phyloP scores from a whole-genome alignment of 2,113 vertebrate genomes.

The Spizaetus ornatus region DNA sequence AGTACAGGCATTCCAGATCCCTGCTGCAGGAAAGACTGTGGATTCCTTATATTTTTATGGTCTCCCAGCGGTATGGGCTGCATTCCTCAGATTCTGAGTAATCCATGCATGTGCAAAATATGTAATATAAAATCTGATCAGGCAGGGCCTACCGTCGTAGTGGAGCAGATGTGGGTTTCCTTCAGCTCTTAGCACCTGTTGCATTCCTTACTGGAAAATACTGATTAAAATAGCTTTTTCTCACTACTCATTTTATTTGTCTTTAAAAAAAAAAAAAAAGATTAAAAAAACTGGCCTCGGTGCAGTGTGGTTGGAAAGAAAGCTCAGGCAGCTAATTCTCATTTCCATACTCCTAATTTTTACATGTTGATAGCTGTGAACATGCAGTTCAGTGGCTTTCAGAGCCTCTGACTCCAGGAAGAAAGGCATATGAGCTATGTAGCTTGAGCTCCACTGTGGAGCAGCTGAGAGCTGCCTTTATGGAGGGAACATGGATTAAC shows the following conservation, averaged over 20 bases:
- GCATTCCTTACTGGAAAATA: constrained; percentile 20
- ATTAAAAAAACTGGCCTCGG: neutral
- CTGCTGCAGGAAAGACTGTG: neutral
- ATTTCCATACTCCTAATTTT: neutral
- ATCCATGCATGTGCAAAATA: constrained; percentile 21
- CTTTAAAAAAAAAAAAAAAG: neutral
- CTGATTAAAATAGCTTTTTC: neutral
- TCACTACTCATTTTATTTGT: neutral
- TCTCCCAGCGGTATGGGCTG: constrained; percentile 14
- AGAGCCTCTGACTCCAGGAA: neutral
- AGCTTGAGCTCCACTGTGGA: neutral
- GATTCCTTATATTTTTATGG: constrained; percentile 57
- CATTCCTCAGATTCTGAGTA: constrained; percentile 58
- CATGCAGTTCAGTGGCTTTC: neutral
- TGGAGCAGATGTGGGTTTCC: constrained; percentile 29
- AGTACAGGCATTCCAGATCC: constrained; percentile 21
- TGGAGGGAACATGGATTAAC: neutral
- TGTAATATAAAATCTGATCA: constrained; percentile 3
- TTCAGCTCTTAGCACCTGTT: constrained; percentile 43
- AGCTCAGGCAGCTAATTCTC: neutral
- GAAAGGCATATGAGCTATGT: neutral
- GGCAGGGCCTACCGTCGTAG: neutral
- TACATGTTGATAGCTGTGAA: neutral
- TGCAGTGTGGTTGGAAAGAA: neutral
- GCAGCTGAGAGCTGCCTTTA: neutral